Evolutionary conservation across 2,797 vertebrate genomes (phyloP), one percentile per base, ranked within the genome.

Genomic region (Antennarius maculatus): DNA sequence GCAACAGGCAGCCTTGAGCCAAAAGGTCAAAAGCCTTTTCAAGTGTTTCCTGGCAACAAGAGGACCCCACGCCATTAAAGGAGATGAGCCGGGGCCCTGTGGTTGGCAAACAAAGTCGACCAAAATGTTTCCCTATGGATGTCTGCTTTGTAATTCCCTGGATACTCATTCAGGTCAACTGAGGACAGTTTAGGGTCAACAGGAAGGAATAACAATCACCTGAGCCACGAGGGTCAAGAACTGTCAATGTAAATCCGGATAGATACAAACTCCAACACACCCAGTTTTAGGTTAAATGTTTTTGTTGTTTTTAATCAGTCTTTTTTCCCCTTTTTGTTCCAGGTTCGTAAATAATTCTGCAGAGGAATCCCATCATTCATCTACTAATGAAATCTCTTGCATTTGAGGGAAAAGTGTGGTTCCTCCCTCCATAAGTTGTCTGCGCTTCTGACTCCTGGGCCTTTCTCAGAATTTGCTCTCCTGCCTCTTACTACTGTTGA

Each of bases 11-110:
- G n/a, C 63, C 31, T 3, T 15, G 52, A 62, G 70, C 54, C 72
- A 67, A 79, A 79, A 80, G 75, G 76, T 88, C 82, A 86, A 72
- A 46, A 68, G 55, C 37, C 71, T 69, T 86, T 83, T 78, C 39
- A 80, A 84, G 60, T 31, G 81, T 85, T 74, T 70, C 85, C 77
- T 58, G 76, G 85, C 83, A 88, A 87, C 88, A 47, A 23, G 47
- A 57, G 74, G 73, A 85, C 74, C 59, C 58, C 6, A 37, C 34
- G 56, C 49, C 15, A 31, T 74, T 71, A 71, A 77, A 69, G 48
- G 43, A 60, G 56, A 51, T 42, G 28, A 15, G 69, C 66, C 7
- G 37, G 51, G 59, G 59, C 3, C 13, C 10, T 46, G 23, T 37
- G 42, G 53, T 64, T 61, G 58, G 69, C 72, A 83, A 84, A 83